These are phyloP conservation scores for Salvelinus sp. DNA, from an alignment of 2,113 vertebrate species.

Conservation along the genomic window DNA sequence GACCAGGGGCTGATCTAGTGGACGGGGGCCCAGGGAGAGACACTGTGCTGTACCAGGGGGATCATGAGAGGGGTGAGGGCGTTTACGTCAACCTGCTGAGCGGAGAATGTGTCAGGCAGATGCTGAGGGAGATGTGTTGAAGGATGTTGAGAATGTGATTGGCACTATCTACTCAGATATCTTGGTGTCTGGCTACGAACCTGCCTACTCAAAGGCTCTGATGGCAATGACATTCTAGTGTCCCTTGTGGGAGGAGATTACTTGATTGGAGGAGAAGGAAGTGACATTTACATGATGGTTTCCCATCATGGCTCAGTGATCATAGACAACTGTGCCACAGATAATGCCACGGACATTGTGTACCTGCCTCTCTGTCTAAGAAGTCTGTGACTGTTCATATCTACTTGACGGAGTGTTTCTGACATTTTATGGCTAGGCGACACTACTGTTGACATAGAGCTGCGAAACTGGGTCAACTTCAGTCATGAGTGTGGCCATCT, in stretches of 20 bases:
- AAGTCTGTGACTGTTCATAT: too few relatives aligned
- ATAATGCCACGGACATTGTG: constrained; percentile 45
- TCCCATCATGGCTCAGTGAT: constrained; percentile 30
- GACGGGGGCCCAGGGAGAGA: constrained; percentile 59
- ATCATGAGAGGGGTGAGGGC: constrained; percentile 37
- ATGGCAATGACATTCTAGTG: constrained; percentile 53
- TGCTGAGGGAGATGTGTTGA: constrained; percentile 53
- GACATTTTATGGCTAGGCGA: too few relatives aligned
- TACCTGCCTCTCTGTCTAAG: constrained; percentile 24
- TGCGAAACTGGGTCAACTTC: too few relatives aligned
- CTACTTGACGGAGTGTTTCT: too few relatives aligned
- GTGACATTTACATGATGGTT: constrained; percentile 49
- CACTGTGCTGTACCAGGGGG: constrained; percentile 51
- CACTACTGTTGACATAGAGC: too few relatives aligned
- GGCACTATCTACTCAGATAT: constrained; percentile 56
- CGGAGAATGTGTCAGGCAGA: constrained; percentile 42
- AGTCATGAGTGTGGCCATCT: too few relatives aligned
- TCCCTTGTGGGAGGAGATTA: constrained; percentile 44
- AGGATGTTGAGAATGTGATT: constrained; percentile 57
- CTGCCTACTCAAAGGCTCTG: constrained; percentile 56
- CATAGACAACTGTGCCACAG: constrained; percentile 53
- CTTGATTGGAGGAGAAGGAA: constrained; percentile 55
- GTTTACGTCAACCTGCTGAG: constrained; percentile 57
- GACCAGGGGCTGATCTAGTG: constrained; percentile 49
- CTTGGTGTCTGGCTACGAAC: constrained; percentile 49